phyloP scores from a whole-genome alignment of 2,888 invertebrate genomes.

The Frankliniella intonsa region DNA sequence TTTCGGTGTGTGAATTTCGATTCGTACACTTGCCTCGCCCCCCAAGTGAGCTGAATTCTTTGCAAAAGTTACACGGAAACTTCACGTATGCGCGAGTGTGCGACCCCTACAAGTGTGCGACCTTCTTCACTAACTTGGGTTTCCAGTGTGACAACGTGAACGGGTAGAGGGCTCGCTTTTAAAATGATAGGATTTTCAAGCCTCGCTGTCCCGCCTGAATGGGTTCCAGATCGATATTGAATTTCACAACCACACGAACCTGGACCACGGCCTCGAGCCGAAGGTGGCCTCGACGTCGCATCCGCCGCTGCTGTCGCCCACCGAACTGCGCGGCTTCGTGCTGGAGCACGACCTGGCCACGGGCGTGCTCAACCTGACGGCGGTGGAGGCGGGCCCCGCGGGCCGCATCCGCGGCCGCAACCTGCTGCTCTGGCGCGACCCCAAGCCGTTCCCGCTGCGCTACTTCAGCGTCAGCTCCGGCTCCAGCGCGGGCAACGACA shows the following conservation, averaged over 20 bases:
- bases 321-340: neutral
- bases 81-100: too few relatives aligned
- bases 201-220: neutral
- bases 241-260: constrained; percentile 4
- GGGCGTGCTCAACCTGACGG: neutral
- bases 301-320: neutral
- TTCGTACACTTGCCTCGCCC: too few relatives aligned
- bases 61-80: too few relatives aligned
- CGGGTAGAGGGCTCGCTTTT: neutral
- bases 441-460: neutral
- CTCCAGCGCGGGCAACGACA: constrained; percentile 10
- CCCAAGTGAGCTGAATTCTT: too few relatives aligned
- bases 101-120: too few relatives aligned
- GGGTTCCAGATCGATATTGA: neutral
- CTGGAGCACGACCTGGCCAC: neutral
- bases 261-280: neutral
- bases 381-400: neutral
- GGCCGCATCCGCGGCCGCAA: too few relatives aligned
- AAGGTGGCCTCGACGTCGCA: neutral
- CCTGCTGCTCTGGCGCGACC: neutral
- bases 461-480: constrained; percentile 12
- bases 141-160: too few relatives aligned
- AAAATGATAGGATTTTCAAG: neutral
- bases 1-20: neutral
- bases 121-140: too few relatives aligned